phyloP scores from a whole-genome alignment of 2,113 vertebrate genomes.

The Rousettus leschenaultii region DNA sequence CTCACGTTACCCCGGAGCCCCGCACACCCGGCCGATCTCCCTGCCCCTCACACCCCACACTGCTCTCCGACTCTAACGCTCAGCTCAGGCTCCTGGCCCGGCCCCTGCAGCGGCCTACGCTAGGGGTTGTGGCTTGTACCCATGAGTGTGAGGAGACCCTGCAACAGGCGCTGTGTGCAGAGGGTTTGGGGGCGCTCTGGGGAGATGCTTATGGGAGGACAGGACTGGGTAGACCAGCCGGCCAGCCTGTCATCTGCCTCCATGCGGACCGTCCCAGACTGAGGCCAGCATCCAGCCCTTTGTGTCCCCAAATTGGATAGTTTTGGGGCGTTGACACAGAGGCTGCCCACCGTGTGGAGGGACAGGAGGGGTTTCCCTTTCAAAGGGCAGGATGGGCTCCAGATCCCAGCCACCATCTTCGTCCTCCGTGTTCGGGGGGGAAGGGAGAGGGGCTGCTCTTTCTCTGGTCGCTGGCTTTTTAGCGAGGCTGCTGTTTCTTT shows the following conservation, averaged over 20 bases:
- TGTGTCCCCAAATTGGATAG: neutral
- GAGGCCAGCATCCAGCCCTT: neutral
- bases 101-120: neutral
- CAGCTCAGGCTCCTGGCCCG: neutral
- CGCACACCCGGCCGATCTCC: neutral
- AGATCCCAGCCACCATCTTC: neutral
- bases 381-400: neutral
- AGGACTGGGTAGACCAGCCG: neutral
- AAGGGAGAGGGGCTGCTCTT: neutral
- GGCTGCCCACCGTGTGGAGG: neutral
- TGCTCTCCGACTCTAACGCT: fast-evolving
- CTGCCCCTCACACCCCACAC: neutral
- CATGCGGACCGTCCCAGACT: neutral
- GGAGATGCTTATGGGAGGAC: neutral
- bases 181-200: neutral
- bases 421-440: too few relatives aligned
- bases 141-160: neutral
- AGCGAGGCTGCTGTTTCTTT: neutral
- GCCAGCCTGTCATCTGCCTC: neutral
- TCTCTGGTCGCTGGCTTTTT: neutral
- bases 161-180: neutral
- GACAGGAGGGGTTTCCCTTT: neutral
- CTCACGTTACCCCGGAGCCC: neutral
- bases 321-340: fast-evolving
- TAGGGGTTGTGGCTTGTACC: neutral